Conservation (phyloP, 53 echinoderm and acorn worm genomes). For the Echinarachnius parma region DNA sequence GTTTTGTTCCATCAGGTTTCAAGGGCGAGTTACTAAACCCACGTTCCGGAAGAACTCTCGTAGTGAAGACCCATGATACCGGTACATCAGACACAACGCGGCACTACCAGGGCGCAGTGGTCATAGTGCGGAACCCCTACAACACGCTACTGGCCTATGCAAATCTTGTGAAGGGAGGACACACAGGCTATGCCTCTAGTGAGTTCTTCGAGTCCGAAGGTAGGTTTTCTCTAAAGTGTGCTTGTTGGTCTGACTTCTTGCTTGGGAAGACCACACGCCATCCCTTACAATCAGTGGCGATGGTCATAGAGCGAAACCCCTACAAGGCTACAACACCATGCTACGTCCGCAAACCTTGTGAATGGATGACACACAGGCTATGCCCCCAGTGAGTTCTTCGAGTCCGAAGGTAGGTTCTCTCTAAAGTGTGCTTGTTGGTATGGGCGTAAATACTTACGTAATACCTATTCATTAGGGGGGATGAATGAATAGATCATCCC, state of each 20-base stretch:
- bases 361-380: slow-evolving; percentile 64
- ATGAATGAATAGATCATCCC: too few species aligned
- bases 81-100: slow-evolving; percentile 49
- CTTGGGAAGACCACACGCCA: too few species aligned
- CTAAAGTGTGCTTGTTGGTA: too few species aligned
- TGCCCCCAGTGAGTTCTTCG: slow-evolving; percentile 54
- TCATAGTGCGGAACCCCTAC: slow-evolving; percentile 69
- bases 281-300: too few species aligned
- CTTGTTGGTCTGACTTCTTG: too few species aligned
- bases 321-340: slow-evolving; percentile 60
- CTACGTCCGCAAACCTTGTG: slow-evolving; percentile 64
- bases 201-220: slow-evolving; percentile 36
- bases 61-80: slow-evolving; percentile 62
- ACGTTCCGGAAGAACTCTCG: slow-evolving; percentile 57
- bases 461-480: too few species aligned
- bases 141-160: slow-evolving; percentile 65
- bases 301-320: slow-evolving; percentile 63
- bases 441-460: too few species aligned
- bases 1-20: slow-evolving; percentile 43
- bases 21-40: slow-evolving; percentile 55
- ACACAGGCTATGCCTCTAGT: slow-evolving; percentile 60
- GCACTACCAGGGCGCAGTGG: slow-evolving; percentile 35
- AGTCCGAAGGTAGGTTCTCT: neutral
- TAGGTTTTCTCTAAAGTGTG: too few species aligned
- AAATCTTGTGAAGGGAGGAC: slow-evolving; percentile 61